Evolutionary conservation across 2,888 invertebrate genomes (phyloP), one percentile per base, ranked within the genome.

Genomic region (Pherbina coryleti): DNA sequence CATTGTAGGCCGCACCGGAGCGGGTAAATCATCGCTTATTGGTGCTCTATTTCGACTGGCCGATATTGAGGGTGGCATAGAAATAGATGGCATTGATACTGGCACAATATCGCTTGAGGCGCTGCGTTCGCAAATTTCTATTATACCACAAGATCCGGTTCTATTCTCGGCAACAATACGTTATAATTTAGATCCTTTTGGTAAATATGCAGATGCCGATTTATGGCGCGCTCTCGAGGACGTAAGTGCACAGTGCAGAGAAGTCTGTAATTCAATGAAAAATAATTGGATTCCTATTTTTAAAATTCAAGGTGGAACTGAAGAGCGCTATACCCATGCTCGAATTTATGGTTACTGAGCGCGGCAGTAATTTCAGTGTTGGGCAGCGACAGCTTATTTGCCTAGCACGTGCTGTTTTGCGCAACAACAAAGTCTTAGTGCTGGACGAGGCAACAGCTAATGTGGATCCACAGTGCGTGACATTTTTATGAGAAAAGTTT

Each of bases 1-100:
- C 17, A 94, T 96, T 82, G 95, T 95, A 5, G 96, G 96, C 2
- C 91, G 96, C 75, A 96, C 96, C 0, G 96, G 96, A 1, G 96
- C 96, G 1, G 96, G 96, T 0, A 95, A 95, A 88, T 95, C 94
- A 0, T 95, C 95, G 0, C 89, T 95, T 17, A 94, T 95, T 80
- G 92, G 94, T 0, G 94, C 95, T 0, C 89, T 97, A 75, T 97
- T 96, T 90, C 92, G 96, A 5, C 90, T 96, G 78, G 92, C 94
- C 0, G 92, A 94, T 75, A 91, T 93, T 5, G 92, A 93, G 79
- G 96, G 96, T 4, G 90, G 90, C 57, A 92, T 97, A 31, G 88
- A 91, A 49, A 95, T 97, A 80, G 96, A 97, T 85, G 93, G 91
- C 70, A 89, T 95, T n/a, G 91, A 92, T 78, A 91, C 91, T 0